A percentile compares a stretch with the other conserved stretches of the same genome.
phyloP scores from a whole-genome alignment of 1,140 invertebrate species.

The Drosophila micromelanica region DNA sequence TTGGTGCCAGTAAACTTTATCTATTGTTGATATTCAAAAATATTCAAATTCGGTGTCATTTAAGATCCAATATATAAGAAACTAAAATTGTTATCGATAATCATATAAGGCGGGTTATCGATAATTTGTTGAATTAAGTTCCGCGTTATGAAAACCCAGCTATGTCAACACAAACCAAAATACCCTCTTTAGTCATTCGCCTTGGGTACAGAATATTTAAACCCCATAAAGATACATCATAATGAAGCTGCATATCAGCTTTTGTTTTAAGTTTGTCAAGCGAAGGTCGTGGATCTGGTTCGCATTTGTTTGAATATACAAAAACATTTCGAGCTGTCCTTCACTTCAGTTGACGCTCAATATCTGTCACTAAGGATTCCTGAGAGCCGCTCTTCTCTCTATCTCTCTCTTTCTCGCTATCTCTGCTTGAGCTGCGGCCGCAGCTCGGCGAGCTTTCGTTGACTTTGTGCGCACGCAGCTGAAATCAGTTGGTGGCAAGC shows the following conservation, averaged over 20 bases:
- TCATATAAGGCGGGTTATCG: too few species aligned
- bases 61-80: too few species aligned
- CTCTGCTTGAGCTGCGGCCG: not conserved
- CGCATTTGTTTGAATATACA: constrained; percentile 26
- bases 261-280: constrained; percentile 28
- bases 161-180: not conserved
- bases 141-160: too few species aligned
- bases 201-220: not conserved
- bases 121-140: too few species aligned
- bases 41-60: too few species aligned
- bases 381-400: not conserved
- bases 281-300: constrained; percentile 26
- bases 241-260: constrained; percentile 23
- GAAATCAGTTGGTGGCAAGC: constrained; percentile 50
- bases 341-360: constrained; percentile 18
- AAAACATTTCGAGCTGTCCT: constrained; percentile 26
- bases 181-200: not conserved
- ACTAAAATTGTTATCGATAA: too few species aligned
- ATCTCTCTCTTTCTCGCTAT: constrained; percentile 4
- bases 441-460: constrained; percentile 36
- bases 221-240: constrained; percentile 7
- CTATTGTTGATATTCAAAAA: too few species aligned
- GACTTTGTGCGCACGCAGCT: constrained; percentile 12
- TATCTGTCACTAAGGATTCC: constrained; percentile 27
- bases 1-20: too few species aligned